phyloP scores from a whole-genome alignment of 2,797 vertebrate genomes.

The Argyrosomus regius region DNA sequence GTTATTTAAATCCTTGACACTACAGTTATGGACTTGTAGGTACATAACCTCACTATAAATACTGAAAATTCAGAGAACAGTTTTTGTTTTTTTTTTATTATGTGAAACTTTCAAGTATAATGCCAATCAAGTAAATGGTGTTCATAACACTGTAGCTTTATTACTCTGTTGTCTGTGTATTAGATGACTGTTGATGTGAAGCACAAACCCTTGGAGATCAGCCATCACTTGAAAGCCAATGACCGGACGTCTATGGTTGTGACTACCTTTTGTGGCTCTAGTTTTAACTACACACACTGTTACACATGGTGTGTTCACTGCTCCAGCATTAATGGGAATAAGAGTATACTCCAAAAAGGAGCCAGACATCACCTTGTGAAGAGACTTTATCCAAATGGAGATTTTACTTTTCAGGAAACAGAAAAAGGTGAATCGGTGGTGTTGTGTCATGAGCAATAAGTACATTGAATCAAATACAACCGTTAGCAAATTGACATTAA shows the following conservation, averaged over 20 bases:
- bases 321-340: conserved; percentile 52
- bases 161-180: conserved; percentile 80
- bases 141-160: conserved; percentile 80
- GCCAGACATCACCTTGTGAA: conserved; percentile 39
- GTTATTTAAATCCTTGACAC: conserved; percentile 57
- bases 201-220: conserved; percentile 83
- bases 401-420: conserved; percentile 68
- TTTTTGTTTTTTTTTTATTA: conserved; percentile 23
- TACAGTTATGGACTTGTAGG: conserved; percentile 57
- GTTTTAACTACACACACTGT: conserved; percentile 62
- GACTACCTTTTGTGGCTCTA: conserved; percentile 73
- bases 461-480: conserved; percentile 58
- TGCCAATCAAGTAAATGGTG: conserved; percentile 65
- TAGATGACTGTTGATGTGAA: conserved; percentile 84
- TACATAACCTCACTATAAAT: conserved; percentile 58
- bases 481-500: conserved; percentile 47
- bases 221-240: conserved; percentile 79
- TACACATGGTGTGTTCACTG: conserved; percentile 53
- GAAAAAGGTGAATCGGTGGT: conserved; percentile 37
- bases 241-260: conserved; percentile 65
- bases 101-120: conserved; percentile 67
- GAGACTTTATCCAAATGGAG: conserved; percentile 60
- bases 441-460: conserved; percentile 77
- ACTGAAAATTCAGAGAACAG: conserved; percentile 36
- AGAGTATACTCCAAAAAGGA: conserved; percentile 33